Percentiles rank a stretch among this genome's conserved stretches.
Evolutionary conservation across 1,140 invertebrate species (phyloP).

Genomic region (Vanessa atalanta): DNA sequence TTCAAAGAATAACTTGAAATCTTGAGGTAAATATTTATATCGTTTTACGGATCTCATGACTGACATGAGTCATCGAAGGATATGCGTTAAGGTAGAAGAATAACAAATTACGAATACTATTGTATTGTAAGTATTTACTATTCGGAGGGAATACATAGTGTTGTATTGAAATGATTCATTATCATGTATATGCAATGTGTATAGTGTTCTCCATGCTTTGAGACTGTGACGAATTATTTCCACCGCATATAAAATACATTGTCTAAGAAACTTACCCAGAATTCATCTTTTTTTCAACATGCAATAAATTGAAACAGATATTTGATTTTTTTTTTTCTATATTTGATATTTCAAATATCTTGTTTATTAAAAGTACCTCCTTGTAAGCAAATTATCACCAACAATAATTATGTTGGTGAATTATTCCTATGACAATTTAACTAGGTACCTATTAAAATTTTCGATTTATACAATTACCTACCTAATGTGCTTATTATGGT

Average conservation of each 20-base stretch:
- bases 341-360: too few species aligned
- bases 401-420: too few species aligned
- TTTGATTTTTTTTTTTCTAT: neutral
- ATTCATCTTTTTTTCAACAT: neutral
- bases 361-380: too few species aligned
- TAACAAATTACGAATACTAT: constrained; percentile 52
- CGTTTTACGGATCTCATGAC: constrained; percentile 4
- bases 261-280: neutral
- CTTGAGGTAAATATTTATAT: constrained; percentile 15
- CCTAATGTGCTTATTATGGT: too few species aligned
- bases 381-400: too few species aligned
- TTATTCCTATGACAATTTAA: too few species aligned
- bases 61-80: constrained; percentile 27
- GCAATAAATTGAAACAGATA: neutral
- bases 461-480: too few species aligned
- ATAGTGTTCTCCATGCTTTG: constrained; percentile 43
- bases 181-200: constrained; percentile 18
- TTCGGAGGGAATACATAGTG: constrained; percentile 40
- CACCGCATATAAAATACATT: constrained; percentile 13
- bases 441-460: too few species aligned
- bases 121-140: constrained; percentile 47
- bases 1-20: neutral
- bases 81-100: constrained; percentile 14
- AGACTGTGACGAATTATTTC: constrained; percentile 28
- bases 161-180: constrained; percentile 46